A percentile compares a stretch with the other conserved stretches of the same genome.
phyloP scores from a whole-genome alignment of 2,888 invertebrate species.

The Fragum whitleyi region DNA sequence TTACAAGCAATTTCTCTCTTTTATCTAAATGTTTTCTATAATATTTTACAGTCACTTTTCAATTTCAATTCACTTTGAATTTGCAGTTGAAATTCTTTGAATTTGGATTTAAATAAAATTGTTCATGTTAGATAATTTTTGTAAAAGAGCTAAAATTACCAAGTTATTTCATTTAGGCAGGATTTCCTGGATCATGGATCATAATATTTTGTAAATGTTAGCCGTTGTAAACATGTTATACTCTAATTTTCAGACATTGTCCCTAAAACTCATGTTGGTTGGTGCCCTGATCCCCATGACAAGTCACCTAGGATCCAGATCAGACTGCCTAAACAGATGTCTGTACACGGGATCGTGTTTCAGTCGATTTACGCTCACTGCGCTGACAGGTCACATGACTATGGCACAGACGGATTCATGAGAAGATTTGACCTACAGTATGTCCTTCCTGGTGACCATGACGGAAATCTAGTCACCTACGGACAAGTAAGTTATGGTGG shows the following conservation, averaged over 20 bases:
- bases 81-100: too few relatives aligned
- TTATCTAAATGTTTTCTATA: too few relatives aligned
- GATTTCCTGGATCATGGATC: too few relatives aligned
- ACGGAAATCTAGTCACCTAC: conserved; percentile 31
- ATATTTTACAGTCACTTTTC: too few relatives aligned
- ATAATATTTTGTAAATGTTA: too few relatives aligned
- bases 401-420: conserved; percentile 44
- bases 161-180: too few relatives aligned
- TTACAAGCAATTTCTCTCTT: too few relatives aligned
- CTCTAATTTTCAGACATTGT: neutral
- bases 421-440: conserved; percentile 57
- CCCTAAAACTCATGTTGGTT: conserved; percentile 41
- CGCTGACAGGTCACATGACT: conserved; percentile 34
- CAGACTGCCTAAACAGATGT: conserved; percentile 40
- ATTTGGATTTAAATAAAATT: too few relatives aligned
- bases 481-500: conserved; percentile 40
- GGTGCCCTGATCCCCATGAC: conserved; percentile 56
- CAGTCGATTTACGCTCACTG: conserved; percentile 45
- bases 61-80: too few relatives aligned
- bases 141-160: too few relatives aligned
- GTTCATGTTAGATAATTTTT: too few relatives aligned
- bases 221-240: neutral
- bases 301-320: conserved; percentile 43
- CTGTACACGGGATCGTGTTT: conserved; percentile 50
- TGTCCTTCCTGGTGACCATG: conserved; percentile 52